Evolutionary conservation across 1,140 invertebrate species (phyloP), one percentile per base, ranked within the genome.

Genomic region (Whitmania pigra): DNA sequence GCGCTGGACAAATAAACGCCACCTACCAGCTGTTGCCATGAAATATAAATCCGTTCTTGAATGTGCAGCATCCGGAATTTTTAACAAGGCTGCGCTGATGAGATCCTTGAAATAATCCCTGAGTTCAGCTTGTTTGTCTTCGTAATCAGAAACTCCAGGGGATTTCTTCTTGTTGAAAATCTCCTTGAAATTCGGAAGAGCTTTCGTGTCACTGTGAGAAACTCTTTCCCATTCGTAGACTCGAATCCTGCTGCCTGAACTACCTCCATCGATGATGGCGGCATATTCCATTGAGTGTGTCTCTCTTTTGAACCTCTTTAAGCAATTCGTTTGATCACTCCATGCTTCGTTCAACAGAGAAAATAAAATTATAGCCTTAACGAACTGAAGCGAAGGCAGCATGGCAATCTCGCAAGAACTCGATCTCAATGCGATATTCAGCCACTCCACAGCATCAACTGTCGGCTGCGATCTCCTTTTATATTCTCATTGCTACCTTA

Each of bases 261-360:
- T 73, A 27, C 73, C 73, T 15, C 69, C 73, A 55, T 73, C 73
- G 20, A 73, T 73, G 18, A 73, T 43, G 31, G 71, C 69, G 18
- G 31, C 53, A 63, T 73, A 73, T 36, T 69, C 57, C 22, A 4
- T 22, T 27, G 5, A 5, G 57, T 63, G 1, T 20, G 43, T 49
- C 43, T 11, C 43, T 17, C 43, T 49, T 49, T 49, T 49, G 43
- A 49, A 17, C 15, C 43, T 49, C 43, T 49, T 49, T 49, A 49
- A 49, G 43, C 1, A 49, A 49, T 49, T 17, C 43, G 15, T 15
- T 49, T 49, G 43, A 11, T 17, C 43, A 13, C 43, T 49, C 43
- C 9, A 49, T 17, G 43, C 13, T 49, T 49, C 43, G 15, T 49
- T 11, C 43, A 49, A 49, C 11, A 49, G 43, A 49, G 43, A 49